These are phyloP conservation scores for Eupithecia vulgata DNA, from an alignment of 2,888 invertebrate species.

Conservation along the genomic window DNA sequence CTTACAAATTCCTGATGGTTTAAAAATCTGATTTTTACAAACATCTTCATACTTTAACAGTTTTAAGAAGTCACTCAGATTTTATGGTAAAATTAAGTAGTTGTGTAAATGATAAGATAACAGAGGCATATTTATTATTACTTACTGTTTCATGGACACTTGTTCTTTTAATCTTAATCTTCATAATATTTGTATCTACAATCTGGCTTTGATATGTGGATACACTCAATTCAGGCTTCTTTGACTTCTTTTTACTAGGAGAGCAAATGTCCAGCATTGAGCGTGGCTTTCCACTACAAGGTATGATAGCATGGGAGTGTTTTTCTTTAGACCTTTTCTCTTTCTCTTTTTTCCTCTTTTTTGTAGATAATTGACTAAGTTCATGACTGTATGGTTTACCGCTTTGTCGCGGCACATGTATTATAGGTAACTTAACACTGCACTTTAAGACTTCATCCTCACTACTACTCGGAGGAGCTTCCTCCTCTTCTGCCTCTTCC, in stretches of 20 bases:
- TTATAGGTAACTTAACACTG: conserved; percentile 79
- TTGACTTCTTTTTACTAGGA: conserved; percentile 79
- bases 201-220: conserved; percentile 85
- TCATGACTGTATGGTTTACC: conserved; percentile 83
- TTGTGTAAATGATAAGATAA: conserved; percentile 31
- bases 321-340: conserved; percentile 72
- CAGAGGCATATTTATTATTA: conserved; percentile 37
- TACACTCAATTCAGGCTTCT: conserved; percentile 62
- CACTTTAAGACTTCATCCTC: conserved; percentile 78
- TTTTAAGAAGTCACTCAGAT: neutral
- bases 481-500: conserved; percentile 53
- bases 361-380: conserved; percentile 83
- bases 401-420: conserved; percentile 72
- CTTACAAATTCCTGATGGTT: neutral
- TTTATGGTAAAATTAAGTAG: conserved; percentile 9
- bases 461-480: conserved; percentile 70
- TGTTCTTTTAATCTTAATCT: conserved; percentile 88
- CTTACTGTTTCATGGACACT: conserved; percentile 75
- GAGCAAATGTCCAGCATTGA: conserved; percentile 80
- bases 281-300: conserved; percentile 80
- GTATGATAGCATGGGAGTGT: conserved; percentile 71
- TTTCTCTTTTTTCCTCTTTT: conserved; percentile 77
- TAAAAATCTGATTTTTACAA: neutral
- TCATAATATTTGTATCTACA: conserved; percentile 87
- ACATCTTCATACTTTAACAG: neutral